These are phyloP conservation scores for Sycophila texana DNA, from an alignment of 2,888 invertebrate genomes.

Conservation along the genomic window DNA sequence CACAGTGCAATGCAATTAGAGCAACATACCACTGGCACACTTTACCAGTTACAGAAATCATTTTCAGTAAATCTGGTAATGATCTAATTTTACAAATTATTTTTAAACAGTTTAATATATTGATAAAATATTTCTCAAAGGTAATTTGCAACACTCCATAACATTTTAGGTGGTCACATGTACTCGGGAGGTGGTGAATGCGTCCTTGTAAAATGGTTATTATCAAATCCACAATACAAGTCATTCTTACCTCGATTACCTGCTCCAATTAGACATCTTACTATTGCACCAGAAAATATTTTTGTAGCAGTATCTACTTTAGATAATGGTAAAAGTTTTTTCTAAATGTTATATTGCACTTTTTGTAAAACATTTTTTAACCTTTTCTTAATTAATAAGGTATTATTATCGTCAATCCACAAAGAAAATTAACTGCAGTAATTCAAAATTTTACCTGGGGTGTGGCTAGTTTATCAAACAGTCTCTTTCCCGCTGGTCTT, in stretches of 20 bases:
- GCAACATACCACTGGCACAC: constrained; percentile 87
- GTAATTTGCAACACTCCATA: constrained; percentile 18
- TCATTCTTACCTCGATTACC: constrained; percentile 84
- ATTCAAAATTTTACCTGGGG: constrained; percentile 84
- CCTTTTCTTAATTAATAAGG: constrained; percentile 64
- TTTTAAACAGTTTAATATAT: constrained; percentile 3
- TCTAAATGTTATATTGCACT: constrained; percentile 4
- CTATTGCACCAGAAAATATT: constrained; percentile 80
- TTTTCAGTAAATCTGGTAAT: constrained; percentile 78
- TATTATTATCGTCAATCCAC: constrained; percentile 78
- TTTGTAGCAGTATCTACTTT: constrained; percentile 81
- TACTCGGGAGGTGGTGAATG: constrained; percentile 88
- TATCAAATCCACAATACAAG: constrained; percentile 76
- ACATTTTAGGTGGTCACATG: constrained; percentile 79
- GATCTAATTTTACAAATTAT: constrained; percentile 9
- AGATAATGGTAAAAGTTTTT: constrained; percentile 80
- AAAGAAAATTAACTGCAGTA: constrained; percentile 77
- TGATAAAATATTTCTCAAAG: not conserved
- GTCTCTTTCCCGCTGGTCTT: constrained; percentile 78
- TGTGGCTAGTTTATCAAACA: constrained; percentile 73
- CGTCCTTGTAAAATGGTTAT: constrained; percentile 86
- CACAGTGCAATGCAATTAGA: constrained; percentile 67
- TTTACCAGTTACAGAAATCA: constrained; percentile 81
- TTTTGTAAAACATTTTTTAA: not conserved
- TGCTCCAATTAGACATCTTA: constrained; percentile 81